Percentiles rank a stretch among this genome's conserved stretches.
Evolutionary conservation across 1,140 invertebrate species (phyloP).

Genomic region (Amyelois transitella): DNA sequence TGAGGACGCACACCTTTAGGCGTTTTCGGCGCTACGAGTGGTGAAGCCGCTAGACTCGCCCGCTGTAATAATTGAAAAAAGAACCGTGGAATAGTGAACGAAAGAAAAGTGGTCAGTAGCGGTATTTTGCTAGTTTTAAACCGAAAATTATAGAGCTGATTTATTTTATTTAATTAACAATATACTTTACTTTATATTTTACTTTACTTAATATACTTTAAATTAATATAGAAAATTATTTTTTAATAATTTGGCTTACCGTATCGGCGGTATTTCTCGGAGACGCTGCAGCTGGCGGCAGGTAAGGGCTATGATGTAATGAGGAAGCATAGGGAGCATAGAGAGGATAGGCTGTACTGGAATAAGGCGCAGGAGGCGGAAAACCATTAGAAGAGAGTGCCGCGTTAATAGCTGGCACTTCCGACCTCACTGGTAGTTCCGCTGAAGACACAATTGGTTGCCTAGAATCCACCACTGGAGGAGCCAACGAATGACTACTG

Average conservation of each 20-base stretch:
- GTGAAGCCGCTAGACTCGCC: conserved; percentile 71
- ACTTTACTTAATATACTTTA: no score
- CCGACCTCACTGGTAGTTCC: conserved; percentile 35
- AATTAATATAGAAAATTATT: no score
- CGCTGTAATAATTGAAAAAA: conserved; percentile 42
- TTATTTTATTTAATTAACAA: no score
- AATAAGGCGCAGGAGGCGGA: conserved; percentile 70
- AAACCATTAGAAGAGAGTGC: conserved; percentile 49
- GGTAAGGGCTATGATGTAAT: conserved; percentile 79
- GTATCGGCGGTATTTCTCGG: conserved; percentile 78
- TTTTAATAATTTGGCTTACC: conserved; percentile 52
- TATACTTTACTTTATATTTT: conserved; percentile 3
- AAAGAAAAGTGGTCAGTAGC: no score
- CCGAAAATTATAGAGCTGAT: no score
- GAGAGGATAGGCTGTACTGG: conserved; percentile 79
- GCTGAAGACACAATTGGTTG: conserved; percentile 30
- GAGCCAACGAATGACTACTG: conserved; percentile 33
- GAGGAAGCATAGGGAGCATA: conserved; percentile 82
- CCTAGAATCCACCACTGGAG: conserved; percentile 45
- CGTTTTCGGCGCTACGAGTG: conserved; percentile 64
- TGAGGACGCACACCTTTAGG: conserved; percentile 68
- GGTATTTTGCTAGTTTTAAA: no score
- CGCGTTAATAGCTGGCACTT: conserved; percentile 34
- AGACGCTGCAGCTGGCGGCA: conserved; percentile 79
- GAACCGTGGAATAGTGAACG: no score